Conservation (phyloP, 2,888 invertebrate species). For the Drosophila diplacantha region DNA sequence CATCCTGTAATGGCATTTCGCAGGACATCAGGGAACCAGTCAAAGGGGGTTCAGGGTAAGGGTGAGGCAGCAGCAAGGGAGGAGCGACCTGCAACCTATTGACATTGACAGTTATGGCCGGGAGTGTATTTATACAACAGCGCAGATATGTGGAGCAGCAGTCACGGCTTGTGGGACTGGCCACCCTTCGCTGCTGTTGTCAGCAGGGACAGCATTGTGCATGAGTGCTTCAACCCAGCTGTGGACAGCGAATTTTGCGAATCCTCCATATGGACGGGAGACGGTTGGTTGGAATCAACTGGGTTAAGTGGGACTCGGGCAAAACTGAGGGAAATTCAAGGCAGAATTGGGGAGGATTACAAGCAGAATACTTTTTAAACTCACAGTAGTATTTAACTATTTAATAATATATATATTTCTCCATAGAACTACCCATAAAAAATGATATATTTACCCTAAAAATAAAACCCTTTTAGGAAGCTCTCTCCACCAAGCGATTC, state of each 20-base stretch:
- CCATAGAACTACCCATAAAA: too few relatives aligned
- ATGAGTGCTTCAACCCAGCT: conserved; percentile 27
- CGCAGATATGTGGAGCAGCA: conserved; percentile 39
- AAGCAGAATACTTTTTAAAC: too few relatives aligned
- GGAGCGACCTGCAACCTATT: conserved; percentile 38
- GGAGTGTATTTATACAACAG: conserved; percentile 57
- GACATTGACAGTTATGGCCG: conserved; percentile 69
- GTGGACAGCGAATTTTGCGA: conserved; percentile 1
- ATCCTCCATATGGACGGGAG: neutral
- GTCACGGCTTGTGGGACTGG: conserved; percentile 16
- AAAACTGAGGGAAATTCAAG: neutral
- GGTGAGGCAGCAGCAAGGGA: neutral
- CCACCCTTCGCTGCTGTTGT: conserved; percentile 32
- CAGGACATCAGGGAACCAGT: conserved; percentile 17
- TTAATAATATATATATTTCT: too few relatives aligned
- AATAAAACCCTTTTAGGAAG: neutral
- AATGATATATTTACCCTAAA: neutral
- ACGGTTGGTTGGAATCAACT: neutral
- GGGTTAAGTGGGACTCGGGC: conserved; percentile 5
- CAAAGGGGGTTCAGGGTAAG: neutral
- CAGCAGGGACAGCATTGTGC: conserved; percentile 29
- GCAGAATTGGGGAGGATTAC: neutral
- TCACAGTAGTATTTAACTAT: too few relatives aligned
- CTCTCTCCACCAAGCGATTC: conserved; percentile 3
- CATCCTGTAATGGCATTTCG: conserved; percentile 55